phyloP scores from a whole-genome alignment of 2,797 vertebrate species.

The Sebastolobus alascanus region DNA sequence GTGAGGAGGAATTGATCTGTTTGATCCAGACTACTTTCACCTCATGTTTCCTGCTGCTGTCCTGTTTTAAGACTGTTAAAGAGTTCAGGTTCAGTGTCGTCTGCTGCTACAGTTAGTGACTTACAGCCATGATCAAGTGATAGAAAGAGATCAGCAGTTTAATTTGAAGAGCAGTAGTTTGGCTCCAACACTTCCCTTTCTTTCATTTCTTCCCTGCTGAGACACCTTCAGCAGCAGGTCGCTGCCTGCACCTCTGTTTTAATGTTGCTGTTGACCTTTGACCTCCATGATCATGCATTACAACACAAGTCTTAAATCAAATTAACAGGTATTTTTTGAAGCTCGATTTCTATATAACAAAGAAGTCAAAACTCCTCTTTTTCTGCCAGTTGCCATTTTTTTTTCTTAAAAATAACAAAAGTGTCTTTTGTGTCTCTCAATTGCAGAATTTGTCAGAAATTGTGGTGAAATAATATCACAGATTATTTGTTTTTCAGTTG shows the following conservation, averaged over 20 bases:
- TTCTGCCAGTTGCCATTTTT: not conserved
- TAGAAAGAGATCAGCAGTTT: not conserved
- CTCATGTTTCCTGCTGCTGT: not conserved
- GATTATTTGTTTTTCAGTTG: not conserved
- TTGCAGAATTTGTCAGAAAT: not conserved
- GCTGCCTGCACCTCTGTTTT: not conserved
- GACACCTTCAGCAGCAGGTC: not conserved
- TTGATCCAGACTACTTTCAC: not conserved
- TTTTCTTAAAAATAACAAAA: not conserved
- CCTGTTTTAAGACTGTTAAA: not conserved
- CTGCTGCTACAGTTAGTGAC: not conserved
- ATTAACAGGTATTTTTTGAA: not conserved
- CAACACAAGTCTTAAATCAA: not conserved
- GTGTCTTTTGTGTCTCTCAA: not conserved
- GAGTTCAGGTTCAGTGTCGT: not conserved
- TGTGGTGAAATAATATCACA: not conserved
- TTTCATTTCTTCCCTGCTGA: not conserved
- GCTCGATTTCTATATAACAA: not conserved
- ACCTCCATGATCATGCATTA: not conserved
- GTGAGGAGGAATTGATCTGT: not conserved
- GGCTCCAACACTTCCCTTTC: not conserved
- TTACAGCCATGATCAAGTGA: not conserved
- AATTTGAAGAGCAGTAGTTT: not conserved
- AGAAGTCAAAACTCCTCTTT: not conserved
- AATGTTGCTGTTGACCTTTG: conserved; percentile 20